These are phyloP conservation scores for Toxotes lorentzi DNA, from an alignment of 2,797 vertebrate genomes.

Conservation along the genomic window DNA sequence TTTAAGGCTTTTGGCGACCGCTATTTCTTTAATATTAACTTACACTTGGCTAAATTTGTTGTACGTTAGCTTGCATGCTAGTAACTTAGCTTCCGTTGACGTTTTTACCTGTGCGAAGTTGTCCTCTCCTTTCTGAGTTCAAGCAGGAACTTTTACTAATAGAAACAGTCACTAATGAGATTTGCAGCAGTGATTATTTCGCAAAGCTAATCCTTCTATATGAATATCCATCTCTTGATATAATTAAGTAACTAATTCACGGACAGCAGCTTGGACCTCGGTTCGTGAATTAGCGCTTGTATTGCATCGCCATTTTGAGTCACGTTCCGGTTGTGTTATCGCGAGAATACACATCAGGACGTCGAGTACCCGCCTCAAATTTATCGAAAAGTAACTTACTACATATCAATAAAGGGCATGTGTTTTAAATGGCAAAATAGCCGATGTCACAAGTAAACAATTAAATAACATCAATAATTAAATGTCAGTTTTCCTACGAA, in stretches of 20 bases:
- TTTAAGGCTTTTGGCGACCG: background rate
- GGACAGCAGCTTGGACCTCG: constrained; percentile 65
- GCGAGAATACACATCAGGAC: constrained; percentile 55
- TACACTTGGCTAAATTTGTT: constrained; percentile 23
- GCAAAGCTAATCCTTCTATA: constrained; percentile 39
- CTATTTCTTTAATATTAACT: constrained; percentile 12
- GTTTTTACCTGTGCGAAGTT: constrained; percentile 81
- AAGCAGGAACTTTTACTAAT: constrained; percentile 39
- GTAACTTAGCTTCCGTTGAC: constrained; percentile 66
- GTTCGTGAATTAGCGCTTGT: constrained; percentile 80
- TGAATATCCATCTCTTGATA: constrained; percentile 59
- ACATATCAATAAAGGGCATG: background rate
- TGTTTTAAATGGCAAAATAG: background rate
- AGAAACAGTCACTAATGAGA: constrained; percentile 45
- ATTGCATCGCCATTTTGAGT: constrained; percentile 86
- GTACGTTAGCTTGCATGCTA: constrained; percentile 74
- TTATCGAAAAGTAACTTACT: background rate
- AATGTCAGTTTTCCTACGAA: background rate
- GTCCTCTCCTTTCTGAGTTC: constrained; percentile 48
- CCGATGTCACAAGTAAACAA: fast-evolving
- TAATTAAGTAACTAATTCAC: constrained; percentile 63
- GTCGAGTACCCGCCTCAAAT: background rate
- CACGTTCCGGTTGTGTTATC: constrained; percentile 65
- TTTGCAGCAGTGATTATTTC: constrained; percentile 32
- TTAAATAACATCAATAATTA: background rate